Base-by-base conservation (phyloP, 1,140 invertebrate genomes). In the Bombus huntii region DNA sequence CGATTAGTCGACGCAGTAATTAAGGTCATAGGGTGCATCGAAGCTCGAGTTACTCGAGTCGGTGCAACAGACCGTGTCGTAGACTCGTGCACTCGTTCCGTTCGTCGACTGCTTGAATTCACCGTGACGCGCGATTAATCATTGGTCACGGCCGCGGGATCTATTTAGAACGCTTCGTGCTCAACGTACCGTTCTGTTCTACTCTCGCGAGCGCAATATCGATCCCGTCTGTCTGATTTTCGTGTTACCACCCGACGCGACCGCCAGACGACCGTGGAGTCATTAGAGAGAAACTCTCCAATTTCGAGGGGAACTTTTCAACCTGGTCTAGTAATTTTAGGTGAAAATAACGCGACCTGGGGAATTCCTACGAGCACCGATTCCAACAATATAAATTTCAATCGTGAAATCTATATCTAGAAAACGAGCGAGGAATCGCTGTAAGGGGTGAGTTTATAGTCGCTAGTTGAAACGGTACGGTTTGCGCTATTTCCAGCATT, bases 1-100 rank as follows among this genome's bases (percentile, higher is more conserved):
- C 89, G 89, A 90, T 90, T 90, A 90, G 89, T 81, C 86, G 88
- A 90, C 88, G 65, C 76, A 81, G 89, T 90, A 90, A 90, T 90
- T 90, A 90, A 90, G 89, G 89, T 90, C 89, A 83, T 65, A 83
- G 86, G 83, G 86, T 83, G 86, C 86, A 90, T 81, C 72, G 86
- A 71, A 72, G 80, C 88, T 90, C 66, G 80, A 85, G 87, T 84
- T 87, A 81, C 66, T 62, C 78, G 31, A 80, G 73, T 68, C 65
- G 77, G 66, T 31, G 57, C 80, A 66, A 22, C 76, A 59, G 75
- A 79, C 68, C 80, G 82, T 86, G 86, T 82, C 77, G 31, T 39
- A 13, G 57, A 22, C 75, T 65, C 57, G 75, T 15, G 57, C 85
- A 80, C 66, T 89, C 78, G 78, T 88, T 90, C 89, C 44, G 66